A percentile compares a stretch with the other conserved stretches of the same genome.
phyloP scores from a whole-genome alignment of 2,888 invertebrate genomes.

The Neuroscelio doddi region DNA sequence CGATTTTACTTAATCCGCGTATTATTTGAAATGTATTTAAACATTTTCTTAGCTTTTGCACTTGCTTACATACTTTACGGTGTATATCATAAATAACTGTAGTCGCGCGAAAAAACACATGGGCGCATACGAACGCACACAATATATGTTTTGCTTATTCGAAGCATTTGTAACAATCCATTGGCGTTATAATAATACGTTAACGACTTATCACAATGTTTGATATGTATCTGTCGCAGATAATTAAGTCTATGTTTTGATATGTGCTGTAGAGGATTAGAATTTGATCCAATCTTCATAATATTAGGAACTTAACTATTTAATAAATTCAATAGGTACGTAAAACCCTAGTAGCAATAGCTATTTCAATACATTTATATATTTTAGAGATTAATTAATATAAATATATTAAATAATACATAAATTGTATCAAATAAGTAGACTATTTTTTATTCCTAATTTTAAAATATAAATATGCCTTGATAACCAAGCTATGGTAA shows the following conservation, averaged over 20 bases:
- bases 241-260: conserved; percentile 42
- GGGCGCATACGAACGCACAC: conserved; percentile 35
- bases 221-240: conserved; percentile 44
- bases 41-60: conserved; percentile 26
- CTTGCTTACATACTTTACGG: conserved; percentile 18
- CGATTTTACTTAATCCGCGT: conserved; percentile 13
- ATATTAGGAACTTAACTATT: conserved; percentile 45
- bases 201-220: conserved; percentile 48
- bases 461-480: too few species aligned
- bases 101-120: conserved; percentile 35
- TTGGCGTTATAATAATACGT: conserved; percentile 42
- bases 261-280: conserved; percentile 45
- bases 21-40: conserved; percentile 21
- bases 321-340: conserved; percentile 30
- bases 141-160: conserved; percentile 29
- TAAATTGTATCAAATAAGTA: too few species aligned
- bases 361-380: background rate
- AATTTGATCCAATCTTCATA: conserved; percentile 40
- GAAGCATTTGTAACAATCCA: conserved; percentile 43
- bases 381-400: background rate
- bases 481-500: too few species aligned
- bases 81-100: conserved; percentile 33
- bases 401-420: background rate
- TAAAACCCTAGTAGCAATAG: conserved; percentile 41
- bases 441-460: too few species aligned